Evolutionary conservation across 2,888 invertebrate genomes (phyloP).

Genomic region (Apamea crenata): DNA sequence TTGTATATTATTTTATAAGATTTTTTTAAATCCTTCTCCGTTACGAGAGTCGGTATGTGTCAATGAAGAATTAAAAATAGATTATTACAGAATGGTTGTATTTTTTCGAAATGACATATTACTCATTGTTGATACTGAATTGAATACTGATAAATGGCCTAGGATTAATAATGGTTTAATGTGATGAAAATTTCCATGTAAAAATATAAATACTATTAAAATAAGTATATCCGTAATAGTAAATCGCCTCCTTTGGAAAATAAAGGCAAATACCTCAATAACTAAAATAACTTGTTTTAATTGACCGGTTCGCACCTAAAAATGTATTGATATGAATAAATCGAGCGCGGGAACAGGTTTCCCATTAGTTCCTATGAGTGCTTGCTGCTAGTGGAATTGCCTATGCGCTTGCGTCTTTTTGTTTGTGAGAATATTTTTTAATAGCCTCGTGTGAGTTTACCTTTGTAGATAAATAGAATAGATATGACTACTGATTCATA

Average conservation of each 20-base stretch:
- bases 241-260: constrained; percentile 89
- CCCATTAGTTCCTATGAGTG: constrained; percentile 53
- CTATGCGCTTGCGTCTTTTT: constrained; percentile 30
- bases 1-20: constrained; percentile 90
- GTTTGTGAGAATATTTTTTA: constrained; percentile 37
- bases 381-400: constrained; percentile 24
- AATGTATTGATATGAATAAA: constrained; percentile 48
- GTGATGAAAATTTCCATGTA: constrained; percentile 90
- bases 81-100: constrained; percentile 87
- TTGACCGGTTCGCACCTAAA: constrained; percentile 68
- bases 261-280: constrained; percentile 90
- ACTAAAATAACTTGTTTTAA: constrained; percentile 84
- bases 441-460: constrained; percentile 36
- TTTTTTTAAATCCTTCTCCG: constrained; percentile 84
- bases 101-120: constrained; percentile 87
- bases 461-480: constrained; percentile 47
- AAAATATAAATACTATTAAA: constrained; percentile 90
- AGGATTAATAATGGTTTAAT: constrained; percentile 87
- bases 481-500: constrained; percentile 41
- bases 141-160: constrained; percentile 88
- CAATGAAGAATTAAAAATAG: constrained; percentile 82
- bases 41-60: constrained; percentile 76
- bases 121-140: constrained; percentile 87
- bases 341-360: constrained; percentile 53
- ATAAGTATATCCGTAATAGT: constrained; percentile 89